Conservation (phyloP, 2,888 invertebrate species). For the Ganaspis brasiliensis region DNA sequence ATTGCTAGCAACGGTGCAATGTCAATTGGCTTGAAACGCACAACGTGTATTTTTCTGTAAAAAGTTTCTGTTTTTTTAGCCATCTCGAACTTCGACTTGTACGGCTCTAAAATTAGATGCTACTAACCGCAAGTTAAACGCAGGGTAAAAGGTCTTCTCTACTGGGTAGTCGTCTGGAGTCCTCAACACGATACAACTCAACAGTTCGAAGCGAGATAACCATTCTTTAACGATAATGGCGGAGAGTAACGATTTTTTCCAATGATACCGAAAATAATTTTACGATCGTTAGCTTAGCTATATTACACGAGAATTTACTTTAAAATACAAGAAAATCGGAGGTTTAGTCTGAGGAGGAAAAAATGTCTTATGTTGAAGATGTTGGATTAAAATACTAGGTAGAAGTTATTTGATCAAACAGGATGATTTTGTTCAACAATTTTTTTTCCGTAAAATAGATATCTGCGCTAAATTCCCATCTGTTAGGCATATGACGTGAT, state of each 20-base stretch:
- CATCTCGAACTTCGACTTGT: slow-evolving; percentile 13
- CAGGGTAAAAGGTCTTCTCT: slow-evolving; percentile 27
- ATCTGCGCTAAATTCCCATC: too few relatives aligned
- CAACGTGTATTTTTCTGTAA: neutral
- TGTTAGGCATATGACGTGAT: too few relatives aligned
- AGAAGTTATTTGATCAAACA: too few relatives aligned
- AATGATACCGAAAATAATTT: slow-evolving; percentile 8
- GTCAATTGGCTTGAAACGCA: slow-evolving; percentile 7
- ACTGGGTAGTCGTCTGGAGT: slow-evolving; percentile 6
- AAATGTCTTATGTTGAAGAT: neutral
- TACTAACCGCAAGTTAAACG: slow-evolving; percentile 21
- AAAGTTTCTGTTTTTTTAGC: neutral
- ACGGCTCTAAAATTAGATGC: slow-evolving; percentile 39
- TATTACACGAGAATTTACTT: slow-evolving; percentile 10
- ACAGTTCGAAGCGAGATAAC: slow-evolving; percentile 4
- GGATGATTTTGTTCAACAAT: too few relatives aligned
- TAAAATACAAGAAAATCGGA: neutral
- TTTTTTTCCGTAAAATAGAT: too few relatives aligned
- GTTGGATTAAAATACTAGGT: too few relatives aligned
- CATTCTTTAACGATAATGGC: slow-evolving; percentile 28
- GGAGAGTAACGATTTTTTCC: slow-evolving; percentile 13
- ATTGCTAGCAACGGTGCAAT: neutral
- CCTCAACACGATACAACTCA: slow-evolving; percentile 5
- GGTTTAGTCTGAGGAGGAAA: neutral
- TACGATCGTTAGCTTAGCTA: neutral